Conservation (phyloP, 1,140 invertebrate genomes). For the Drosophila lini region DNA sequence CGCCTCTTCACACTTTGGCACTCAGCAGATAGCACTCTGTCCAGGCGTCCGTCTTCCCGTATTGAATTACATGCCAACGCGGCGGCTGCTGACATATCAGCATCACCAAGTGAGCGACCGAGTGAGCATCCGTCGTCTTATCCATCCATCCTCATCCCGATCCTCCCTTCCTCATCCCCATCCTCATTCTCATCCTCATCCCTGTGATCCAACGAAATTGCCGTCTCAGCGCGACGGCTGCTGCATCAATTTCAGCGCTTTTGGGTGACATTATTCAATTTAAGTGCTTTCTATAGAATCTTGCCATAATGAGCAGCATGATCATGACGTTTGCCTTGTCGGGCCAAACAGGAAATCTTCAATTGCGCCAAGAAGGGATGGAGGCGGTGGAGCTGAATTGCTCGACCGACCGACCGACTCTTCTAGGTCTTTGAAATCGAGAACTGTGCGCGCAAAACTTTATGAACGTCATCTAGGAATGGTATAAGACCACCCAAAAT, state of each 20-base stretch:
- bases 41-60: constrained; percentile 14
- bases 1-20: constrained; percentile 61
- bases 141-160: constrained; percentile 7
- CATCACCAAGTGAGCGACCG: constrained; percentile 41
- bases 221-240: constrained; percentile 43
- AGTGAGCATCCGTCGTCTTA: constrained; percentile 46
- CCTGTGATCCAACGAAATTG: constrained; percentile 41
- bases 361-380: constrained; percentile 42
- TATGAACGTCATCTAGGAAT: constrained; percentile 19
- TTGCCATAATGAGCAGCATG: constrained; percentile 44
- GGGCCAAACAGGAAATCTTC: constrained; percentile 67
- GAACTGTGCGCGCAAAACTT: constrained; percentile 51
- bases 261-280: constrained; percentile 76
- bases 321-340: constrained; percentile 40
- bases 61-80: constrained; percentile 67
- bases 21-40: constrained; percentile 32
- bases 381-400: constrained; percentile 18
- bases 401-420: constrained; percentile 25
- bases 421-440: constrained; percentile 71
- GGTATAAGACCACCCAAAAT: constrained; percentile 61
- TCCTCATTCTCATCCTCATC: not conserved
- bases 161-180: not conserved
- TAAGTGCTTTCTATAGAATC: constrained; percentile 60
- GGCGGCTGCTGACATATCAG: constrained; percentile 60
- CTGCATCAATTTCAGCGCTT: constrained; percentile 62